These are phyloP conservation scores for Drosophila meridiana DNA, from an alignment of 2,888 invertebrate genomes.

Conservation along the genomic window DNA sequence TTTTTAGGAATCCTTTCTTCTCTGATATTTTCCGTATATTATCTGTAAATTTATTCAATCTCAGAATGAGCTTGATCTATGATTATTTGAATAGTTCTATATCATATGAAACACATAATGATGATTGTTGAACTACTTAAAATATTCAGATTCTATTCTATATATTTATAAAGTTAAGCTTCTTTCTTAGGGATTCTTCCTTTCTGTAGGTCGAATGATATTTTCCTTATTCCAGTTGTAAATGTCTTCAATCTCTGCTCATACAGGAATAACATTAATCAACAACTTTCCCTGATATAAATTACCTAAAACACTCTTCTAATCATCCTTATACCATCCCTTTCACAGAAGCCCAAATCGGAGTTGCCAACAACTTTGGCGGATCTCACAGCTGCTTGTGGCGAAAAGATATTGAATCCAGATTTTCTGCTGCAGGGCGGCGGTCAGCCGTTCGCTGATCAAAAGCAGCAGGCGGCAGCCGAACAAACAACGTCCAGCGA, in stretches of 20 bases:
- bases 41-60: neutral
- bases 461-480: constrained; percentile 61
- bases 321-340: neutral
- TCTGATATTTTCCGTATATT: neutral
- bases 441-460: constrained; percentile 88
- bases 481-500: constrained; percentile 32
- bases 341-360: constrained; percentile 62
- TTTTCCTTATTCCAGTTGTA: neutral
- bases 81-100: too few species aligned
- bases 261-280: neutral
- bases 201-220: too few species aligned
- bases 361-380: constrained; percentile 88
- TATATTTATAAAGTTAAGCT: too few species aligned
- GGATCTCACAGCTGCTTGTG: constrained; percentile 92
- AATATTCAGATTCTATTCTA: too few species aligned
- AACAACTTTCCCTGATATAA: neutral
- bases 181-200: too few species aligned
- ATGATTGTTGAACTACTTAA: too few species aligned
- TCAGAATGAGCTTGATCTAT: too few species aligned
- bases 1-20: too few species aligned
- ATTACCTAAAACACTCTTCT: neutral
- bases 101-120: too few species aligned
- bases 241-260: neutral
- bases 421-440: constrained; percentile 91
- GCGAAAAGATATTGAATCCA: constrained; percentile 92